These are phyloP conservation scores for Amorpha juglandis DNA, from an alignment of 2,888 invertebrate genomes.

Conservation along the genomic window DNA sequence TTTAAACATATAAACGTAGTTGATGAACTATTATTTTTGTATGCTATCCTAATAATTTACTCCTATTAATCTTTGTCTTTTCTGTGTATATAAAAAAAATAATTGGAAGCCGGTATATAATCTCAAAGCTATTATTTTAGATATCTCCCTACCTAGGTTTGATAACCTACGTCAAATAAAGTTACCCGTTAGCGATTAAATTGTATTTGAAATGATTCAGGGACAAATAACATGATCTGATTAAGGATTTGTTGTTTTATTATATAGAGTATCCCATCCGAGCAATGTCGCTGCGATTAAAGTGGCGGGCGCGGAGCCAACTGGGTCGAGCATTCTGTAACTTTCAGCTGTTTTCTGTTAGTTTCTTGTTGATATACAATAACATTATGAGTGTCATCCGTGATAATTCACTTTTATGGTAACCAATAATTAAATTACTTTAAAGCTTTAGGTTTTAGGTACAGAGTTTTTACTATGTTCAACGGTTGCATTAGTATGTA, in stretches of 20 bases:
- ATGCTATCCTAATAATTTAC: too few species aligned
- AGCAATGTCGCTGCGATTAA: conserved; percentile 23
- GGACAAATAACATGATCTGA: not conserved
- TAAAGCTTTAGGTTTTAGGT: not conserved
- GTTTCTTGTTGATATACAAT: conserved; percentile 29
- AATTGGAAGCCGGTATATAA: too few species aligned
- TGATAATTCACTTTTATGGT: conserved; percentile 20
- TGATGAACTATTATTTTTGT: too few species aligned
- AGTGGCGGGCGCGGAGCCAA: conserved; percentile 73
- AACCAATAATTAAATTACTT: too few species aligned
- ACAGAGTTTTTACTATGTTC: not conserved
- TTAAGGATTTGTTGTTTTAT: conserved; percentile 7
- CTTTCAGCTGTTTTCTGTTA: conserved; percentile 63
- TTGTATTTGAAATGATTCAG: not conserved
- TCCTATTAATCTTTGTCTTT: too few species aligned
- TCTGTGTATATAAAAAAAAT: too few species aligned
- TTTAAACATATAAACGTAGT: too few species aligned
- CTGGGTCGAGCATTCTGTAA: conserved; percentile 79
- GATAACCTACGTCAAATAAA: too few species aligned
- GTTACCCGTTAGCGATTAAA: too few species aligned
- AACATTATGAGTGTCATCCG: conserved; percentile 10
- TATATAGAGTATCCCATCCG: conserved; percentile 7
- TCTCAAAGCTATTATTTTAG: too few species aligned
- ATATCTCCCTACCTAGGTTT: too few species aligned
- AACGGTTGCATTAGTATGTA: not conserved